Evolutionary conservation across 2,888 invertebrate species (phyloP).

Genomic region (Drosophila antonietae): DNA sequence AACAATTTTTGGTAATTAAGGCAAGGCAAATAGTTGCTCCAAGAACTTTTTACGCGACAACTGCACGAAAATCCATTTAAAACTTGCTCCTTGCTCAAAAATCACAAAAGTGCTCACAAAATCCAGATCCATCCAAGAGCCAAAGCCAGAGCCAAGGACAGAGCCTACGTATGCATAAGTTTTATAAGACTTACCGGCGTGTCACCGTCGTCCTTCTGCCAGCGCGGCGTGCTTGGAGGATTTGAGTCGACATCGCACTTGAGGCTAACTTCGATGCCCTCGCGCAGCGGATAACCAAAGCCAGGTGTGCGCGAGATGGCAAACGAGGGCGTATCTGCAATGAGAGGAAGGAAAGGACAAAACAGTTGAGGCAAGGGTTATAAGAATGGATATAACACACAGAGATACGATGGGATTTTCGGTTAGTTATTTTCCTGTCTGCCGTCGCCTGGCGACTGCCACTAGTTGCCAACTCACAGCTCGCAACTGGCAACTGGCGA

Average conservation of each 20-base stretch:
- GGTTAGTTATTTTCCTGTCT: slow-evolving; percentile 53
- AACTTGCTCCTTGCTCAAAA: slow-evolving; percentile 71
- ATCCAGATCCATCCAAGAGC: slow-evolving; percentile 12
- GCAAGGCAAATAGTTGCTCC: slow-evolving; percentile 72
- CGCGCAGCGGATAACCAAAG: slow-evolving; percentile 94
- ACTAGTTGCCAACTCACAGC: neutral
- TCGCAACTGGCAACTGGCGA: neutral
- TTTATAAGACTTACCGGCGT: slow-evolving; percentile 85
- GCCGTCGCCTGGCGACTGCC: slow-evolving; percentile 9
- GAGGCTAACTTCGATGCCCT: slow-evolving; percentile 94
- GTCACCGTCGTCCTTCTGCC: slow-evolving; percentile 89
- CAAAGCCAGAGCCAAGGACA: neutral
- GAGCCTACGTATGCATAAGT: slow-evolving; percentile 54
- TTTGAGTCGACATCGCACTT: slow-evolving; percentile 97
- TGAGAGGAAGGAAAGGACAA: slow-evolving; percentile 25
- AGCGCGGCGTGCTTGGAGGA: slow-evolving; percentile 93
- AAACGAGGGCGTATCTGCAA: slow-evolving; percentile 95
- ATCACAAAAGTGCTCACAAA: slow-evolving; percentile 52
- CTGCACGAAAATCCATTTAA: slow-evolving; percentile 79
- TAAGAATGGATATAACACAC: slow-evolving; percentile 43
- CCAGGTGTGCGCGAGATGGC: slow-evolving; percentile 97
- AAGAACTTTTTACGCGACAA: slow-evolving; percentile 68
- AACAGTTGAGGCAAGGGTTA: slow-evolving; percentile 35
- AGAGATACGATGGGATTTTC: slow-evolving; percentile 50
- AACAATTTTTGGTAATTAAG: slow-evolving; percentile 80